A percentile compares a stretch with the other conserved stretches of the same genome.
phyloP scores from a whole-genome alignment of 2,797 vertebrate genomes.

The Chloroceryle inda region DNA sequence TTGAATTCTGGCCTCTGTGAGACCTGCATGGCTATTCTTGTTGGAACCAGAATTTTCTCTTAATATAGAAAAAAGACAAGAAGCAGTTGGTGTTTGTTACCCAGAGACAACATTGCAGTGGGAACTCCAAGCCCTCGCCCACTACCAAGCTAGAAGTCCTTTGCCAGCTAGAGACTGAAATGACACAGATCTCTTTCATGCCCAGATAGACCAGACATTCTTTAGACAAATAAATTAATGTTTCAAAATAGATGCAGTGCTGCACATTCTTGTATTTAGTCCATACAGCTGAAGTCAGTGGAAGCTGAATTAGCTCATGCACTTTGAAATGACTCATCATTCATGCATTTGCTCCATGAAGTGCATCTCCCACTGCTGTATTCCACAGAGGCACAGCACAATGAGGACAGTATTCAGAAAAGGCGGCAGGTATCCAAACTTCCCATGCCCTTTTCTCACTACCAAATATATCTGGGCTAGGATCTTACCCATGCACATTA shows the following conservation, averaged over 20 bases:
- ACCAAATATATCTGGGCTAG: background rate
- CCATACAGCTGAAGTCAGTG: background rate
- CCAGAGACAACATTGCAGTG: background rate
- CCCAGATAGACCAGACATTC: background rate
- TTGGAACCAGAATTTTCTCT: background rate
- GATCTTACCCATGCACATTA: background rate
- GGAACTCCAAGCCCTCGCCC: background rate
- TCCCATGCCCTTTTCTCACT: background rate
- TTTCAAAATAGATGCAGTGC: background rate
- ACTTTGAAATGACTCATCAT: background rate
- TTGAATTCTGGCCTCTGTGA: background rate
- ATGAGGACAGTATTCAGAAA: background rate
- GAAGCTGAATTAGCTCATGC: constrained; percentile 6
- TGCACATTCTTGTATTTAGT: background rate
- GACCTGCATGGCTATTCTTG: background rate
- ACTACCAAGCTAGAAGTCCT: background rate
- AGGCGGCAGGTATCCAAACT: background rate
- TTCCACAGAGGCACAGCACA: background rate
- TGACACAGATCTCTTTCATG: background rate
- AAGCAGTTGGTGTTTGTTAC: background rate
- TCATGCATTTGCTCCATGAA: background rate
- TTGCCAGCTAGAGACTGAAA: background rate
- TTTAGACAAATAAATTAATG: background rate
- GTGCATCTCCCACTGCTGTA: background rate
- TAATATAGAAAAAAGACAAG: background rate